phyloP scores from a whole-genome alignment of 2,797 vertebrate genomes.

The Channallabes apus region DNA sequence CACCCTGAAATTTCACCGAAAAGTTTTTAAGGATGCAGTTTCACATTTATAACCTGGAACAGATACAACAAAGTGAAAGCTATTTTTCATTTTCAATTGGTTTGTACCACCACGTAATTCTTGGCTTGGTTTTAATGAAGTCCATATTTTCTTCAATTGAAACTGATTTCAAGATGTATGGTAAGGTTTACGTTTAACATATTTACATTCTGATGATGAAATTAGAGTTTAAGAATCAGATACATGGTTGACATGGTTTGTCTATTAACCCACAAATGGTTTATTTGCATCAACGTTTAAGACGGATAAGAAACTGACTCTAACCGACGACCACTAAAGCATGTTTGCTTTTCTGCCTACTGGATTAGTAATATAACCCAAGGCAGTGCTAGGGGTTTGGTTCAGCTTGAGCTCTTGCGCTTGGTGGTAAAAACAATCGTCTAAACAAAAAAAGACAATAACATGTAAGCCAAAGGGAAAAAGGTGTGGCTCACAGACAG shows the following conservation, averaged over 20 bases:
- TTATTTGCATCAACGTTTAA: background rate
- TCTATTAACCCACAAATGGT: background rate
- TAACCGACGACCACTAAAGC: background rate
- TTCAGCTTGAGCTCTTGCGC: background rate
- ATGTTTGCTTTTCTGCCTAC: background rate
- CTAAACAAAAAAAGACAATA: background rate
- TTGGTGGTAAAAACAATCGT: slow-evolving; percentile 29
- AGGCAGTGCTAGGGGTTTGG: background rate
- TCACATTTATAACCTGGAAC: slow-evolving; percentile 27
- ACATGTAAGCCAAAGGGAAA: background rate
- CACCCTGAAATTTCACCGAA: slow-evolving; percentile 19
- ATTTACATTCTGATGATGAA: slow-evolving; percentile 13
- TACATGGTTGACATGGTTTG: background rate
- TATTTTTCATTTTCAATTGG: slow-evolving; percentile 12
- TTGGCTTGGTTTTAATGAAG: slow-evolving; percentile 21
- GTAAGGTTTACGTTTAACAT: background rate
- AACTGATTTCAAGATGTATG: background rate
- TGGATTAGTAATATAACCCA: background rate
- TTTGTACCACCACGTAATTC: slow-evolving; percentile 28
- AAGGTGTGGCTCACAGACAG: slow-evolving; percentile 13
- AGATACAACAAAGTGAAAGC: background rate
- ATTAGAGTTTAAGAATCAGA: background rate
- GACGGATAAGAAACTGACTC: background rate
- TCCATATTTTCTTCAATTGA: background rate
- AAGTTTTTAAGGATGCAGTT: background rate